Evolutionary conservation across 2,888 invertebrate genomes (phyloP).

Genomic region (Apodemia hepburni): DNA sequence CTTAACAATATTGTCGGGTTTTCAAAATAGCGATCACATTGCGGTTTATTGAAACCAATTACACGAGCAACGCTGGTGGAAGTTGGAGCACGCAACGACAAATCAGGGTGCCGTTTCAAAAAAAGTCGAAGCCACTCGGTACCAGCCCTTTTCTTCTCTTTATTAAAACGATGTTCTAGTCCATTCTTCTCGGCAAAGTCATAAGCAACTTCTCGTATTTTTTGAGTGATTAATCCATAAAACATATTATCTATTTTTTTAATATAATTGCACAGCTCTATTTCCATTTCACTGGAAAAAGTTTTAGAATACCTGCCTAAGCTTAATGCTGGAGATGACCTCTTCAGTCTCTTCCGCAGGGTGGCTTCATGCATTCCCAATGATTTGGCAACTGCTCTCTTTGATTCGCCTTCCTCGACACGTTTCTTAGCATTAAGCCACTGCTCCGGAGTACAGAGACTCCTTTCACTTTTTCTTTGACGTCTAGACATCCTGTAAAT

Average conservation of each 20-base stretch:
- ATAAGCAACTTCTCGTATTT: constrained; percentile 3
- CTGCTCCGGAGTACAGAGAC: constrained; percentile 25
- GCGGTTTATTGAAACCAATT: constrained; percentile 28
- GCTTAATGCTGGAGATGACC: constrained; percentile 3
- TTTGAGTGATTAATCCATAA: neutral
- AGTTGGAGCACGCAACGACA: constrained; percentile 27
- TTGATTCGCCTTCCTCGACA: constrained; percentile 24
- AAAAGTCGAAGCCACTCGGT: neutral
- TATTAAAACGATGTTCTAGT: neutral
- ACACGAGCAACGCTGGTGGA: constrained; percentile 18
- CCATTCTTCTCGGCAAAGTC: neutral
- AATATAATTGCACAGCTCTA: constrained; percentile 2
- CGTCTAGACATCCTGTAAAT: constrained; percentile 16
- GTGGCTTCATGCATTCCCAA: constrained; percentile 19
- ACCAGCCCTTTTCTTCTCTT: constrained; percentile 2
- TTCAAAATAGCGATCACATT: constrained; percentile 28
- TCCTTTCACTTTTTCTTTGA: constrained; percentile 24
- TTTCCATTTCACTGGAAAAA: neutral
- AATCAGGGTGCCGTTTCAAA: constrained; percentile 1
- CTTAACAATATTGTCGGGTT: constrained; percentile 28
- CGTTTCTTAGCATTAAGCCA: constrained; percentile 24
- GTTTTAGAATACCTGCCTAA: neutral
- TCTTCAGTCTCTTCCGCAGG: constrained; percentile 6
- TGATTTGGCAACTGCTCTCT: constrained; percentile 23
- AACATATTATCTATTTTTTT: neutral